Evolutionary conservation across 1,140 invertebrate species (phyloP), one percentile per base, ranked within the genome.

Genomic region (Drosophila funebris): DNA sequence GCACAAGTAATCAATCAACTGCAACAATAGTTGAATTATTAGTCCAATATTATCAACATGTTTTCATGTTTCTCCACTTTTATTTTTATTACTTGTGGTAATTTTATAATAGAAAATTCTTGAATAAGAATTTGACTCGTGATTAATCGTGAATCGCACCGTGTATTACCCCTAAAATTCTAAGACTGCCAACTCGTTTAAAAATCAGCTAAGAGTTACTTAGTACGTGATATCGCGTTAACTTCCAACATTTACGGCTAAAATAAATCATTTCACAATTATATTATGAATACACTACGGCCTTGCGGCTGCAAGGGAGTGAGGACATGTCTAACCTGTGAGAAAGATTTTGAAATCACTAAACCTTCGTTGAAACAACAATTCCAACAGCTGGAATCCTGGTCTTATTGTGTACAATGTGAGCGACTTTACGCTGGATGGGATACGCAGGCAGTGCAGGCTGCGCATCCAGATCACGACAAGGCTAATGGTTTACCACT

Each of bases 231-330:
- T 16, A n/a, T 14, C 9, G 5, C 9, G 5, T 4, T 9, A 20
- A 13, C 6, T 5, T 36, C 13, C 11, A n/a, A 20, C n/a, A 18
- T 7, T 20, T 39, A 3, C n/a, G 18, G 6, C 31, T 33, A 2
- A 2, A 9, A 2, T 54, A 39, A 22, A 16, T 20, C 46, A 14
- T 13, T 54, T 52, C 24, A 13, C 4, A 20, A 9, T 33, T 43
- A 7, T 6, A 61, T 18, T 66, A 96, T 96, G 95, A 95, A 95
- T 82, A 95, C 94, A 68, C 93, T 94, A 33, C 92, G 96, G 52
- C 93, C 95, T 0, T 99, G 97, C 93, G 97, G 97, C 16, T 99
- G 97, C 90, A 99, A 98, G 94, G 97, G 97, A 8, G 96, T 96
- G 73, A 93, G 97, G 71, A 96, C 96, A 8, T 98, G 97, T 92